Percentiles rank a stretch among this genome's conserved stretches.
Evolutionary conservation across 2,797 vertebrate genomes (phyloP).

Genomic region (Halcyon smyrnensis): DNA sequence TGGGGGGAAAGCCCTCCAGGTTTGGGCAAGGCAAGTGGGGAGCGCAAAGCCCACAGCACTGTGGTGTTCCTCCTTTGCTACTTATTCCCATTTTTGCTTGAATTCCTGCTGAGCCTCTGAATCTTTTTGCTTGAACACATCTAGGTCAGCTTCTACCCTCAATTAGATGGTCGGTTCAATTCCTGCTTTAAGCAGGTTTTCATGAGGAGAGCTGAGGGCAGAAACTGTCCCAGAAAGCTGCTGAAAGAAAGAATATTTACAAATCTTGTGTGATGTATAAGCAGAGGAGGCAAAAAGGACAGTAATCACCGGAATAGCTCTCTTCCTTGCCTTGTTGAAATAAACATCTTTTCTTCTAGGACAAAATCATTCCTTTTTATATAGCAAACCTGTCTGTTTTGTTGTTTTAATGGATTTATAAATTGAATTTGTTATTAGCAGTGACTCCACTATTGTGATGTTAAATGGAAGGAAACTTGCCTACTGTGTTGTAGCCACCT

Average conservation of each 20-base stretch:
- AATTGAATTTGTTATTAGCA: slow-evolving; percentile 47
- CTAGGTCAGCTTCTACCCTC: background rate
- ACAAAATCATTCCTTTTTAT: background rate
- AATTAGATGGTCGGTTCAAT: background rate
- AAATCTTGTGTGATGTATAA: background rate
- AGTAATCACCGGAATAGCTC: background rate
- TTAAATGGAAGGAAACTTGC: slow-evolving; percentile 46
- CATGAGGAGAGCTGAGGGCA: background rate
- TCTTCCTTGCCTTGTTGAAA: background rate
- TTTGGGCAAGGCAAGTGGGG: background rate
- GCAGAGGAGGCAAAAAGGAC: background rate
- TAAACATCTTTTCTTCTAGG: background rate
- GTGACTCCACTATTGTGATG: background rate
- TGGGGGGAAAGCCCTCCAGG: background rate
- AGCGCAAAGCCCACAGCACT: rapidly evolving
- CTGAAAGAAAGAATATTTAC: background rate
- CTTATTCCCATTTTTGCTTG: background rate
- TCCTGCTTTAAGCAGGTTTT: background rate
- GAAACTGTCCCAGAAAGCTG: background rate
- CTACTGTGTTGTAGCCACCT: background rate
- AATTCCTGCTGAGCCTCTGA: background rate
- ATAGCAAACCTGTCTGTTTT: background rate
- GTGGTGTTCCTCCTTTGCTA: background rate
- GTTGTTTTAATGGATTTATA: slow-evolving; percentile 57
- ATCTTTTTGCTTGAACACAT: background rate